A percentile compares a stretch with the other conserved stretches of the same genome.
phyloP scores from a whole-genome alignment of 2,797 vertebrate species.

The Mionectes olivaceus region DNA sequence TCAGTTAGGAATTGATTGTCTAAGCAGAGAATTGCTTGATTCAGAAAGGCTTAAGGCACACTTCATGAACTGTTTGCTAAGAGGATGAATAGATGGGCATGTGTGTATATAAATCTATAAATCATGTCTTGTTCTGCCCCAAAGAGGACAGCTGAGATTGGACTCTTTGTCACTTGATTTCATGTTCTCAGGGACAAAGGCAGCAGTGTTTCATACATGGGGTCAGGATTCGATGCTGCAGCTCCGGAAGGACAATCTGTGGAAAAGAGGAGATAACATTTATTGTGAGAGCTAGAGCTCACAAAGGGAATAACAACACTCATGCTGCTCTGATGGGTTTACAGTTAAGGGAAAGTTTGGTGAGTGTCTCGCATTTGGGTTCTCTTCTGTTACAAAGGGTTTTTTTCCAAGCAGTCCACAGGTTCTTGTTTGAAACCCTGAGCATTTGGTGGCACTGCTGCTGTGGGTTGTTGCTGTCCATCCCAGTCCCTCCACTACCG shows the following conservation, averaged over 20 bases:
- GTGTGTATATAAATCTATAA: constrained; percentile 29
- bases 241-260: not conserved
- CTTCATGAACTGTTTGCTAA: constrained; percentile 52
- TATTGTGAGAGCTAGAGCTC: not conserved
- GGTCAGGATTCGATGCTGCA: not conserved
- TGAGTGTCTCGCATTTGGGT: not conserved
- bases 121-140: constrained; percentile 32
- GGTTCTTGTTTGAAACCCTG: fast-evolving
- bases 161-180: not conserved
- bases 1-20: constrained; percentile 50
- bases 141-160: not conserved
- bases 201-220: not conserved
- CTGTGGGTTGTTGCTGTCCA: not conserved
- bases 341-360: not conserved
- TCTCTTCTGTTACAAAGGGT: not conserved
- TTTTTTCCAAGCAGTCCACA: fast-evolving
- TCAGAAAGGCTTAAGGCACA: constrained; percentile 33
- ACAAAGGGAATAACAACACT: not conserved
- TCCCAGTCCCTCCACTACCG: fast-evolving
- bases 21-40: constrained; percentile 22
- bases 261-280: not conserved
- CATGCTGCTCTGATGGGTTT: not conserved
- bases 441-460: not conserved
- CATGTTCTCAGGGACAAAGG: not conserved
- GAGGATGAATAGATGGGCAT: constrained; percentile 49